These are phyloP conservation scores for Centropus bengalensis DNA, from an alignment of 2,113 vertebrate species.

Conservation along the genomic window DNA sequence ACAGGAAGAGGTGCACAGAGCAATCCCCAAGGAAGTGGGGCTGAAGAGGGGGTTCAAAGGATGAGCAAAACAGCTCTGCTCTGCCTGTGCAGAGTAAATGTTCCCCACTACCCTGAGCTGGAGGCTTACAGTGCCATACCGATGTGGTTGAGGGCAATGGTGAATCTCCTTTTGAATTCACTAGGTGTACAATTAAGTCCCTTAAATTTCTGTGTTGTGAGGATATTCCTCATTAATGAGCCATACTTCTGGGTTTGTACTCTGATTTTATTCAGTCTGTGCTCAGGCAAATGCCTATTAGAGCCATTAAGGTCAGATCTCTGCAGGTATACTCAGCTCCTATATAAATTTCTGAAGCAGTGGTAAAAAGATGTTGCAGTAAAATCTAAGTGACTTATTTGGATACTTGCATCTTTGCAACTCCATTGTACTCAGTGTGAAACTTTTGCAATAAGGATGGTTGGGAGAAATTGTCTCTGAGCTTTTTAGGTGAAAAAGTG, in stretches of 20 bases:
- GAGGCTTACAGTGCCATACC: rapidly evolving
- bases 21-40: neutral
- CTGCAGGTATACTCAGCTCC: neutral
- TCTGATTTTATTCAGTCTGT: neutral
- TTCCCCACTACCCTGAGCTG: too few relatives aligned
- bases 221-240: neutral
- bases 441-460: neutral
- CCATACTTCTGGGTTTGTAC: neutral
- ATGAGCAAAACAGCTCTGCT: neutral
- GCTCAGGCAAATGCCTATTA: neutral
- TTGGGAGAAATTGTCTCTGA: neutral
- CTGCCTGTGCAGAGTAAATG: neutral
- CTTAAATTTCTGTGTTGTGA: neutral
- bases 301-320: neutral
- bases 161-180: neutral
- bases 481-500: neutral
- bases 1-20: neutral
- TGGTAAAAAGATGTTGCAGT: neutral
- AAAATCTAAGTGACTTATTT: neutral
- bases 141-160: neutral
- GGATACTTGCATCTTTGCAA: neutral
- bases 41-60: too few relatives aligned
- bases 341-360: neutral
- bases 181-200: neutral
- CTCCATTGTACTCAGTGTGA: neutral